Evolutionary conservation across 1,140 invertebrate species (phyloP), one percentile per base, ranked within the genome.

Genomic region (Whitmania pigra): DNA sequence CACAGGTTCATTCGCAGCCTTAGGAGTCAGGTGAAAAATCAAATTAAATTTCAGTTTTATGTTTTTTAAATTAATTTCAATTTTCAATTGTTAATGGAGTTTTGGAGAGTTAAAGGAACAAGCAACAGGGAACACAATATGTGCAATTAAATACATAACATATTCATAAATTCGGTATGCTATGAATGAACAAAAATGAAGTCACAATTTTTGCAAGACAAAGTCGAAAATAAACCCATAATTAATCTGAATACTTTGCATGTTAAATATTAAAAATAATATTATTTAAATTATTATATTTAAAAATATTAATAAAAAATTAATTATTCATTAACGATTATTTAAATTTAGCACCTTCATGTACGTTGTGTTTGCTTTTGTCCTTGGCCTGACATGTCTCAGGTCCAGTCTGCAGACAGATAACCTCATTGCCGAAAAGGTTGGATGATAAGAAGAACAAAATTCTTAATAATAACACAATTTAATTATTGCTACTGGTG

Each of bases 1-100:
- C 5, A 90, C 91, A 82, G 94, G 94, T 53, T 95, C 94, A 6
- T 82, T 97, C 36, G 89, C 91, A 40, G 92, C 94, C 67, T 87
- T 97, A 73, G 88, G 89, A 70, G 90, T 94, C 31, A 78, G 78
- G 80, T 82, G 73, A 77, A 66, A 92, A 36, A 3, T 36, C 94
- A 82, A 63, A 13, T 63, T 63, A 4, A 20, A 6, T 63, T 17
- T 13, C 1, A 13, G 67, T 40, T 13, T 13, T 63, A 11, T 31
- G 9, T 63, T 11, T 11, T 11, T 63, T 63, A 18, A 25, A 22
- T 2, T n/a, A 63, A 63, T 63, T 63, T 25, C 3, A 25, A 63
- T 63, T 22, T 25, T 1, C 2, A 63, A n/a, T 63, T 63, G 25
- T n/a, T 9, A n/a, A 57, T 20, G 57, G 11, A 25, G 2, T 25